Base-by-base conservation (phyloP, 2,113 vertebrate genomes). In the Rhinoptilus africanus region DNA sequence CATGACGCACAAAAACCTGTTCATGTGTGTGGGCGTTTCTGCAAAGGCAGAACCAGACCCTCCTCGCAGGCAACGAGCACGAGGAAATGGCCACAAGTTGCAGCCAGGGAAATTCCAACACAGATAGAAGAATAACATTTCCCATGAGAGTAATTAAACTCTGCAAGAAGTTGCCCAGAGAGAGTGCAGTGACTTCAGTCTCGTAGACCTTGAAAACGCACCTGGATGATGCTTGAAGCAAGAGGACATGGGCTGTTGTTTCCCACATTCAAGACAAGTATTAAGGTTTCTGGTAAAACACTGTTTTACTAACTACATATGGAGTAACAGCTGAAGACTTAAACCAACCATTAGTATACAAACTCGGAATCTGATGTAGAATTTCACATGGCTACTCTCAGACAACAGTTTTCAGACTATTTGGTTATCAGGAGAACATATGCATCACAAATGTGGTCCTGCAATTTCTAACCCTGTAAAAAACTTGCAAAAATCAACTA, bases 1-100 rank as follows among this genome's bases (percentile, higher is more conserved):
- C 37, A 39, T 15, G 56, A 50, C 48, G 27, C 30, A 15, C 0
- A 37, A 35, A 39, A n/a, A 45, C 56, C 23, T 6, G 43, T 66
- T 75, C 71, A 41, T 0, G 0, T 6, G 17, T 0, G 0, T 18
- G 72, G 57, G 57, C 18, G 17, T 10, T 63, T 18, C 54, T 35
- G 17, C 2, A 2, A 64, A 57, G 34, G n/a, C 47, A 73, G 50
- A 62, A 48, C 1, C 8, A 2, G 56, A 57, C 26, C 26, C 56
- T 69, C 77, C 73, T 9, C 5, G 0, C 32, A 12, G 48, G 27
- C 19, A 72, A 22, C 0, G 0, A 16, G 30, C 72, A 48, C 0
- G 0, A 47, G 47, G 22, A 48, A 90, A 77, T 14, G 43, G 73
- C 13, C 68, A 57, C 56, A 54, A 73, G 12, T 1, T 71, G 69